Base-by-base conservation (phyloP, 2,888 invertebrate species). In the Eulithis testata region DNA sequence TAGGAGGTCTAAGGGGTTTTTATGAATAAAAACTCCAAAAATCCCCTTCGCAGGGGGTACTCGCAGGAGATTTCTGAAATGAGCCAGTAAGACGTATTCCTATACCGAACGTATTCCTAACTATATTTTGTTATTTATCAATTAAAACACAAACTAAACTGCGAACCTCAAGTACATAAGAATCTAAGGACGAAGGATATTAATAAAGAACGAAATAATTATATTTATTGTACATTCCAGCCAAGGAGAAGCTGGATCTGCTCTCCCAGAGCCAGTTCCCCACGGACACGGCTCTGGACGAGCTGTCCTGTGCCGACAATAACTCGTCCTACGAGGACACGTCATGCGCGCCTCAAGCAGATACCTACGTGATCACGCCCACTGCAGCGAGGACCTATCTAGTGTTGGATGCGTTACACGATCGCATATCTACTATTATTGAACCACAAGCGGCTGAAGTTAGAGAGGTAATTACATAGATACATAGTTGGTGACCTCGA, bases 341-440 rank as follows among this genome's bases (percentile, higher is more conserved):
- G 58, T 76, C 68, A 6, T 71, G 74, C 11, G 70, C 71, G 40
- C 45, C 64, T 27, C 71, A 61, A 45, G 59, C 69, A 47, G 89
- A 90, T 73, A 92, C 92, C 49, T 93, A 88, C 86, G 91, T 93
- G 66, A 84, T 93, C 72, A 91, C 91, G 53, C 87, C 86, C 77
- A 70, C 81, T 60, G 82, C 87, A 52, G 86, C 88, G 50, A 79
- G 85, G 65, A 77, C 83, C n/a, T 91, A 89, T 79, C 78, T 87
- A 64, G 82, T 93, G 67, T 80, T 80, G 53, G 89, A 90, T 78
- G 86, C 86, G 70, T 80, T 90, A 37, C 80, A 77, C 27, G 84
- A 81, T 61, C 63, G 75, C 12, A 65, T 76, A 12, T 82, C 85
- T 70, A 87, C 89, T 69, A 83, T 91, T 73, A 75, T 81, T 8